These are phyloP conservation scores for Aphodius granarius DNA, from an alignment of 2,888 invertebrate genomes.

Conservation along the genomic window DNA sequence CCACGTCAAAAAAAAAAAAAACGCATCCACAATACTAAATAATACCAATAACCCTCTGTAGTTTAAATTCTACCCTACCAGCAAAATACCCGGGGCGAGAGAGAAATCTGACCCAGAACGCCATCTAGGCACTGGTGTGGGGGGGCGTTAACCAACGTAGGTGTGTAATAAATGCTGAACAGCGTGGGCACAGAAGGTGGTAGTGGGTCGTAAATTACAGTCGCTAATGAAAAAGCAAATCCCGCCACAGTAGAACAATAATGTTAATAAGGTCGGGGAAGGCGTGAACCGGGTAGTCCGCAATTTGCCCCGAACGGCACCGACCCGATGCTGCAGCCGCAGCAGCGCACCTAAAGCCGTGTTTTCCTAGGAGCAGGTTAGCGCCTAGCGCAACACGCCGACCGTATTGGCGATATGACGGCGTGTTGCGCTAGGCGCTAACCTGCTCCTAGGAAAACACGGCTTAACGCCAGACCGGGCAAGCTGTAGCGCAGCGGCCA, in stretches of 20 bases:
- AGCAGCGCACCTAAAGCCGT: not conserved
- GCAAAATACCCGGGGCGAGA: not conserved
- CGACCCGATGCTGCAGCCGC: not conserved
- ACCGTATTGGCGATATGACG: too few species aligned
- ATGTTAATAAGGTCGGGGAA: conserved; percentile 12
- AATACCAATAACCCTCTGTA: too few species aligned
- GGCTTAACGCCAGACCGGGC: too few species aligned
- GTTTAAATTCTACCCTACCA: too few species aligned
- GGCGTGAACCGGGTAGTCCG: not conserved
- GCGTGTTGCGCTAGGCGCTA: too few species aligned
- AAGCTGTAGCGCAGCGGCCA: conserved; percentile 14
- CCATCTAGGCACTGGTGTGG: not conserved
- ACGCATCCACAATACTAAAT: too few species aligned
- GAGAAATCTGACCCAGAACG: not conserved
- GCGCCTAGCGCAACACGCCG: too few species aligned
- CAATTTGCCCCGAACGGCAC: not conserved
- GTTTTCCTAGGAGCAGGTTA: too few species aligned
- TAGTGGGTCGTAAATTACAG: not conserved
- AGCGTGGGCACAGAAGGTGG: not conserved
- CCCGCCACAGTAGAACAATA: conserved; percentile 12
- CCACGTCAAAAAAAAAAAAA: not conserved
- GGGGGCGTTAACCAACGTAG: not conserved
- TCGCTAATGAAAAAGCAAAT: conserved; percentile 21
- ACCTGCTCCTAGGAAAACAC: too few species aligned
- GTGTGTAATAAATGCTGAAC: not conserved